Evolutionary conservation across 2,113 vertebrate genomes (phyloP), one percentile per base, ranked within the genome.

Genomic region (Vimba vimba): DNA sequence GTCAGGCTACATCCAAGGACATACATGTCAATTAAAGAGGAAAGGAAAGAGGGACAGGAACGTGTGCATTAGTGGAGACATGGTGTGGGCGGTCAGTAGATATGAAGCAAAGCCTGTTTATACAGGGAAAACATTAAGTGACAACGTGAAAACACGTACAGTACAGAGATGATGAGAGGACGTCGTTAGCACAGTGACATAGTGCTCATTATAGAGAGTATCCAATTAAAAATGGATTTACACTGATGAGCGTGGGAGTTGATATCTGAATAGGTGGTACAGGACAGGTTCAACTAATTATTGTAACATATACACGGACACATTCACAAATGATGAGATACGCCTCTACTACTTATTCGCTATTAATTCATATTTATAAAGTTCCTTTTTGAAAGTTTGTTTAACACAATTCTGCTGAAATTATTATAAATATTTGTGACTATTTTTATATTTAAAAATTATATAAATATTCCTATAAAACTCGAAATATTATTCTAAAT

Each of bases 221-320:
- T 77, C 55, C 50, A 43, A 69, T 78, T 68, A 78, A 75, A 85
- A 80, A 64, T 75, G 64, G 83, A 83, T 85, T 87, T 85, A 79
- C 47, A 59, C 36, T 60, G 82, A 33, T 77, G 84, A 17, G 39
- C 25, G 45, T 36, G 62, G 80, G 25, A 64, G 57, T 55, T 66
- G 36, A 50, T 55, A 47, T 27, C 25, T 19, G 36, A 85, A 68
- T 80, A 23, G 36, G 60, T 82, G 30, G 12, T 23, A 50, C 79
- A 82, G 47, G 57, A 27, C 71, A 71, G 30, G 69, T 25, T 27
- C 3, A 23, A 66, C 73, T 73, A 73, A 83, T 73, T 50, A 78
- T 47, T 64, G 45, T 68, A 57, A 83, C 55, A 83, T 57, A 68
- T 66, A 64, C 69, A 68, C 4, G 66, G 57, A 85, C 73, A 76